Evolutionary conservation across 2,888 invertebrate species (phyloP), one percentile per base, ranked within the genome.

Genomic region (Adelphocoris suturalis): DNA sequence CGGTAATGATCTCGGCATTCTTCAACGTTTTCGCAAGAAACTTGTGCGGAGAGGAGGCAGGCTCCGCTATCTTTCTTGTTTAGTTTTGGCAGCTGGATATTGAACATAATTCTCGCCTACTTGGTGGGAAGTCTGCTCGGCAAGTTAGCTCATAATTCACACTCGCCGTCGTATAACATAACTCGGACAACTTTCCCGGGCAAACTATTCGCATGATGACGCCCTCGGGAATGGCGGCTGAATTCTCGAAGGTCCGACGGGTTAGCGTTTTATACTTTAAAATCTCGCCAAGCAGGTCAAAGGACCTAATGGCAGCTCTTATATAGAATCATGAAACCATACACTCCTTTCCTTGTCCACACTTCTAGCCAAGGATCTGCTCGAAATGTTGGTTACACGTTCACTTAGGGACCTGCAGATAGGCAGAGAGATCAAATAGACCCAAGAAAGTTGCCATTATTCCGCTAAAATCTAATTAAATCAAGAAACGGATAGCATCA

Each of bases 61-160:
- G 52, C 13, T 52, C 52, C 16, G 52, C 52, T 16, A 52, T 52
- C 52, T 52, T 52, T 52, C 52, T 52, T 52, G 52, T 13, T 52
- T 52, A 14, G 16, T 16, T 52, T 52, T 52, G 52, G 16, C 52
- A 52, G 52, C 52, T 52, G 23, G 75, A 75, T 75, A 75, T 75
- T 75, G 75, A 75, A 75, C 75, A 19, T 75, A 75, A 75, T 75
- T 75, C 28, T 75, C 75, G 16, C 28, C 23, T 75, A 19, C 23
- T 19, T 27, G 75, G 75, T 1, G 75, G 23, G 13, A 19, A 75
- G 75, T 16, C 23, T 75, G 19, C 28, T 19, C 75, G 16, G 23
- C 19, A 75, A 75, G 75, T 75, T 75, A 16, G 16, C 75, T 19
- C 75, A 75, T 75, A 75, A 75, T 75, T 75, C 75, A 75, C 75